phyloP scores from a whole-genome alignment of 2,888 invertebrate genomes.

The Fabriciana adippe region DNA sequence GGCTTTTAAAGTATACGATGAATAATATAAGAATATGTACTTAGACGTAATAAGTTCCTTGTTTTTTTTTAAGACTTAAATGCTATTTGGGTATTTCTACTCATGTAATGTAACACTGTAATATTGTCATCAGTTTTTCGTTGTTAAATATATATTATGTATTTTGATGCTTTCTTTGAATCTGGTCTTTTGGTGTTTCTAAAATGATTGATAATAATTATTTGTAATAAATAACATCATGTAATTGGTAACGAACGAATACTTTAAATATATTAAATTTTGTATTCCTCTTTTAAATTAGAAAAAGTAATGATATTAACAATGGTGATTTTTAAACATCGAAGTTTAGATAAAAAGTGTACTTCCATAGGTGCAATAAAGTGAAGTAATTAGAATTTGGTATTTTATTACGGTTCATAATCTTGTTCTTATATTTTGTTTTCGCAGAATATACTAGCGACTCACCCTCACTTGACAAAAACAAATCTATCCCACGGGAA shows the following conservation, averaged over 20 bases:
- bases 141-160: constrained; percentile 26
- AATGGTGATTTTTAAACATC: constrained; percentile 57
- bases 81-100: constrained; percentile 30
- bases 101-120: constrained; percentile 15
- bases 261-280: constrained; percentile 28
- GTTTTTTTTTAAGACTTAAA: constrained; percentile 44
- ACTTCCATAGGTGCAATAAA: constrained; percentile 81
- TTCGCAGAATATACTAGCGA: too few species aligned
- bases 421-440: too few species aligned
- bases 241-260: constrained; percentile 25
- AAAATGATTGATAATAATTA: constrained; percentile 20
- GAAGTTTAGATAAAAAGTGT: constrained; percentile 76
- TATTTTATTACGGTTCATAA: constrained; percentile 16
- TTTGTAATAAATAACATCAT: constrained; percentile 27
- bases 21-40: constrained; percentile 78
- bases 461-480: too few species aligned
- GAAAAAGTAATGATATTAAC: constrained; percentile 38
- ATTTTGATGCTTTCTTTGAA: constrained; percentile 21
- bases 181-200: constrained; percentile 31
- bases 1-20: constrained; percentile 81
- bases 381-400: constrained; percentile 48
- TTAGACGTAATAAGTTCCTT: constrained; percentile 79
- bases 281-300: constrained; percentile 36
- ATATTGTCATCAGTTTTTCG: constrained; percentile 15
- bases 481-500: too few species aligned